These are phyloP conservation scores for Deroplatys truncata DNA, from an alignment of 2,888 invertebrate genomes.

Conservation along the genomic window DNA sequence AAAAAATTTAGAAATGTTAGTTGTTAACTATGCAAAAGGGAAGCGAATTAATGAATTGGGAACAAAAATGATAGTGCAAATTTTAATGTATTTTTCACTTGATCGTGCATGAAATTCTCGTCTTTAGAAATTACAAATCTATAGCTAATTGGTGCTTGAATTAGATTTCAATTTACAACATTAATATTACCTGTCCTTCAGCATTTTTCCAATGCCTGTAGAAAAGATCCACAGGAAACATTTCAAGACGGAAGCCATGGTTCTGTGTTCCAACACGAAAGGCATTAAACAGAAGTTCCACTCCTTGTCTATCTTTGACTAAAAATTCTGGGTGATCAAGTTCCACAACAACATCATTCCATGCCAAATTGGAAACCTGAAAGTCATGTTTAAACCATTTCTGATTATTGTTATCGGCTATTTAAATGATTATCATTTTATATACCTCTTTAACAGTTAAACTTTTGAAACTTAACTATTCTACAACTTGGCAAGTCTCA, in stretches of 20 bases:
- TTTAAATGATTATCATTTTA: too few species aligned
- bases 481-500: too few species aligned
- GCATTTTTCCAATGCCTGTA: slow-evolving; percentile 91
- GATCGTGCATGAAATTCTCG: too few species aligned
- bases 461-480: too few species aligned
- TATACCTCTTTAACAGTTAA: too few species aligned
- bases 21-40: too few species aligned
- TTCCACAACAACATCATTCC: slow-evolving; percentile 90
- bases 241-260: slow-evolving; percentile 62
- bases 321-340: slow-evolving; percentile 88
- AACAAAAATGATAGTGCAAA: too few species aligned
- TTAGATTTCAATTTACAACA: not conserved
- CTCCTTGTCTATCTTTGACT: slow-evolving; percentile 80
- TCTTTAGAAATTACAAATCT: too few species aligned
- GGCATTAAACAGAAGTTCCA: slow-evolving; percentile 78
- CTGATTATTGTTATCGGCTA: not conserved
- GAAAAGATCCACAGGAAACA: slow-evolving; percentile 83
- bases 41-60: too few species aligned
- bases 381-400: slow-evolving; percentile 27
- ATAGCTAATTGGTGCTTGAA: not conserved
- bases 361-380: slow-evolving; percentile 69
- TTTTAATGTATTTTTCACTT: too few species aligned
- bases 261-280: slow-evolving; percentile 75
- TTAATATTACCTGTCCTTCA: slow-evolving; percentile 64
- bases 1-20: too few species aligned